Evolutionary conservation across 1,140 invertebrate genomes (phyloP), one percentile per base, ranked within the genome.

Genomic region (Archegozetes longisetosus): DNA sequence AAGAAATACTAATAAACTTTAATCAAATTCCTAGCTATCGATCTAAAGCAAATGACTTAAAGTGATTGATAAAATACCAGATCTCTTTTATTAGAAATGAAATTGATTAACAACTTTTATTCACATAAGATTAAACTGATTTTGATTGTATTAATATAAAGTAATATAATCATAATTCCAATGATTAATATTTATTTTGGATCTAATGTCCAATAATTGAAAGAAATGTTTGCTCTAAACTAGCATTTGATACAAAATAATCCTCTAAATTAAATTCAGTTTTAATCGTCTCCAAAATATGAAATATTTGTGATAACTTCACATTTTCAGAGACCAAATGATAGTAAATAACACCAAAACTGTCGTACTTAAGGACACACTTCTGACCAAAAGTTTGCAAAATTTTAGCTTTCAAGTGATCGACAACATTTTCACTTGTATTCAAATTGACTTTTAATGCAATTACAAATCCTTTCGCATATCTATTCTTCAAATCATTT

Each of bases 401-500:
- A n/a, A 54, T 25, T 13, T 26, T 27, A 3, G 40, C 1, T n/a
- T 52, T 22, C 4, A 59, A 22, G 6, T 40, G 6, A 23, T 25
- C 27, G 14, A n/a, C 29, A 12, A 59, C 3, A 32, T 4, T 2
- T 29, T 58, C 53, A 20, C 17, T 22, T 12, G 26, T 14, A 13
- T 61, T 53, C 25, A 17, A 12, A 25, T 61, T 61, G n/a, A 66
- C 26, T 57, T 66, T 67, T 20, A 83, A 69, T 3, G 77, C 79
- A 22, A 84, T 70, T 58, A 79, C 82, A 71, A 84, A 85, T 17
- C 77, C 78, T 66, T 75, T 68, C 55, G 76, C 78, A 71, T 77
- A 79, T 66, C 75, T 76, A 61, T 63, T 66, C 63, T 86, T 83
- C 23, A 87, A 75, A 64, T 82, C 78, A 53, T 83, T 79, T 78